Evolutionary conservation across 2,113 vertebrate species (phyloP), one percentile per base, ranked within the genome.

Genomic region (Phoxinus phoxinus): DNA sequence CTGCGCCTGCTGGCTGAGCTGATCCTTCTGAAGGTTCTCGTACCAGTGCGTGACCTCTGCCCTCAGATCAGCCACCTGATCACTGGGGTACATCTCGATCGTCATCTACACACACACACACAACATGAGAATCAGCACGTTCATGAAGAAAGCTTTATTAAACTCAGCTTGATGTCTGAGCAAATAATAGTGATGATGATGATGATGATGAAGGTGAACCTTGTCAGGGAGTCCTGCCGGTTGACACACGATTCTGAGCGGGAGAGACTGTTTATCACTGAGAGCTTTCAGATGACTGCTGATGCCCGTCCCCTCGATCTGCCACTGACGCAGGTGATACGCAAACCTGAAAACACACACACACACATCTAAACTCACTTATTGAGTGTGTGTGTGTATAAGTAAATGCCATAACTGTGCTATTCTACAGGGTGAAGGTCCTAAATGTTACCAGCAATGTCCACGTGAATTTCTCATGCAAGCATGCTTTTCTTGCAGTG

Each of bases 21-120:
- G 98, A 92, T 99, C 98, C 94, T 99, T 99, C 95, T 99, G 98
- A 90, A 99, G 94, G 89, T 99, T 99, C 93, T 99, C 98, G 2
- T 99, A 99, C 98, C 98, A 99, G 80, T 99, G 98, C 4, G 98
- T 99, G 83, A 99, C 98, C 93, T 99, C 98, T 1, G 98, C 98
- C 61, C 98, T 94, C 84, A 99, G 94, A 93, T 99, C 98, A 0
- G 98, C 98, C 82, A 99, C 98, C 93, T 99, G 98, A 92, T 99
- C 98, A 56, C 97, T 99, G 5, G 98, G 97, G 88, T 99, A 99
- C 98, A 99, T 99, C 94, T 99, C 98, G 86, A 99, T 99, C 53
- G 98, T 99, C 98, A 99, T 99, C 98, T 99, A 93, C 6, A 72
- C 25, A 86, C 41, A 81, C 37, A 84, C 25, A 73, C 75, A 56